A percentile compares a stretch with the other conserved stretches of the same genome.
phyloP scores from a whole-genome alignment of 1,140 invertebrate genomes.

The Cydia pomonella region DNA sequence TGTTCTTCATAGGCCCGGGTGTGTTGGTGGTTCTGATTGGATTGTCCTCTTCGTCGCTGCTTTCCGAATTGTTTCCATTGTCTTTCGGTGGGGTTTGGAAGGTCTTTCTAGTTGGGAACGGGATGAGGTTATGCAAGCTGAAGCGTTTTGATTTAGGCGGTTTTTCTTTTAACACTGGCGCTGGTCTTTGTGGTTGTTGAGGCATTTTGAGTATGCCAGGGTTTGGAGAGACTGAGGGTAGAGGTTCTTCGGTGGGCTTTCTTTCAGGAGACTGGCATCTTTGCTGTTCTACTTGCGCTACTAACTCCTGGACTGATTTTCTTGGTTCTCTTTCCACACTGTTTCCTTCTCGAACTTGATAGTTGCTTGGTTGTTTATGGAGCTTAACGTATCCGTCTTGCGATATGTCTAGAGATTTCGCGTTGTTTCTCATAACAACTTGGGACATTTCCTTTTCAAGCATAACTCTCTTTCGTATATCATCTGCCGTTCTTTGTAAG shows the following conservation, averaged over 20 bases:
- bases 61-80: constrained; percentile 80
- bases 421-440: constrained; percentile 53
- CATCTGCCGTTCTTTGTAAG: constrained; percentile 73
- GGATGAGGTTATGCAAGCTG: constrained; percentile 78
- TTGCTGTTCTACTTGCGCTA: constrained; percentile 81
- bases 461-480: constrained; percentile 67
- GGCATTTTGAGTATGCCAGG: constrained; percentile 66
- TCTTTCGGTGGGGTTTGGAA: constrained; percentile 75
- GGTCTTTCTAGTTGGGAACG: constrained; percentile 77
- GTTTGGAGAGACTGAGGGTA: constrained; percentile 43
- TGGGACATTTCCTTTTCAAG: constrained; percentile 70
- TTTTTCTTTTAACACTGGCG: constrained; percentile 75
- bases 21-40: constrained; percentile 77
- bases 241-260: constrained; percentile 34
- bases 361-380: constrained; percentile 60
- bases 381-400: constrained; percentile 78
- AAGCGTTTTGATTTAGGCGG: constrained; percentile 77
- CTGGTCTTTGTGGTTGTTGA: constrained; percentile 71
- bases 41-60: constrained; percentile 81
- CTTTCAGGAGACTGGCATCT: constrained; percentile 60
- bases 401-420: constrained; percentile 69
- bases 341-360: constrained; percentile 51
- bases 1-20: constrained; percentile 80
- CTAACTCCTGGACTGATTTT: constrained; percentile 82
- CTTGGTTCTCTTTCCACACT: constrained; percentile 62